phyloP scores from a whole-genome alignment of 1,140 invertebrate species.

The Drosophila orena region DNA sequence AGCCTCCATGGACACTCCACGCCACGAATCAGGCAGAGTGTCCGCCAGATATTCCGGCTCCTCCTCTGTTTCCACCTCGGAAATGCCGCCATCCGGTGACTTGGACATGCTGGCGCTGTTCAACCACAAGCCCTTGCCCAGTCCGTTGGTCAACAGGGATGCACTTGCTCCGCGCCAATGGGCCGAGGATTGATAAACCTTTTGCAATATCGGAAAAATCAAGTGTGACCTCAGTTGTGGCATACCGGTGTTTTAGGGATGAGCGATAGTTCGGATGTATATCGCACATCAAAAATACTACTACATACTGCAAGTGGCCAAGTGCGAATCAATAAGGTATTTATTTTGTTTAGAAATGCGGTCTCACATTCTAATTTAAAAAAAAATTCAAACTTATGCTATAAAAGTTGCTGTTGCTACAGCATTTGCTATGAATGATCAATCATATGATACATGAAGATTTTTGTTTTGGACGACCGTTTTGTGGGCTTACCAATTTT shows the following conservation, averaged over 20 bases:
- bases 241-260: background rate
- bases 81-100: slow-evolving; percentile 23
- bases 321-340: too few relatives aligned
- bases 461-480: too few relatives aligned
- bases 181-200: background rate
- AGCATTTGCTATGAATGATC: too few relatives aligned
- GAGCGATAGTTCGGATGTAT: background rate
- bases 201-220: slow-evolving; percentile 1
- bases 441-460: too few relatives aligned
- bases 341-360: too few relatives aligned
- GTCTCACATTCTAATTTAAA: too few relatives aligned
- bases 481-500: too few relatives aligned
- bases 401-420: too few relatives aligned
- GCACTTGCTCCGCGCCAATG: background rate
- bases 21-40: slow-evolving; percentile 41
- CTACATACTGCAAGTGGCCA: too few relatives aligned
- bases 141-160: background rate
- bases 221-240: background rate
- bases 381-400: too few relatives aligned
- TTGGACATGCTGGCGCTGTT: slow-evolving; percentile 5
- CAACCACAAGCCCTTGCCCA: background rate
- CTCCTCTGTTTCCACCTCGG: slow-evolving; percentile 8
- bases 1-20: slow-evolving; percentile 82
- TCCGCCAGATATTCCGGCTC: background rate
- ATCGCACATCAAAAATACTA: background rate